Evolutionary conservation across 2,888 invertebrate genomes (phyloP).

Genomic region (Perithous albicinctus): DNA sequence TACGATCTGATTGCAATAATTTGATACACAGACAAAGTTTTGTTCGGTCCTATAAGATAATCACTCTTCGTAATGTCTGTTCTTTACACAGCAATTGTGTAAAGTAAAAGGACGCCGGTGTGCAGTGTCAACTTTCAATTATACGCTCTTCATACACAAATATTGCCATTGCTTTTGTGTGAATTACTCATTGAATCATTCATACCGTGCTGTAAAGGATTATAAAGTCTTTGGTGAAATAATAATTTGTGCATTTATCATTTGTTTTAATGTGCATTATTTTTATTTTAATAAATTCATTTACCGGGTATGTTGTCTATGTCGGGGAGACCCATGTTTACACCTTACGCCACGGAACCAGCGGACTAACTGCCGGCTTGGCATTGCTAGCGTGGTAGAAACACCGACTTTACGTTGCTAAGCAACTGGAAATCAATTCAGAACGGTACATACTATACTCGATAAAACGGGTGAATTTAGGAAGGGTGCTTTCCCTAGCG

Average conservation of each 20-base stretch:
- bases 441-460: slow-evolving; percentile 67
- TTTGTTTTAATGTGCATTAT: slow-evolving; percentile 28
- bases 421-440: slow-evolving; percentile 82
- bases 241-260: slow-evolving; percentile 37
- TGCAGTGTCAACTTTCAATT: slow-evolving; percentile 37
- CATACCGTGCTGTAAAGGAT: background rate
- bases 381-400: slow-evolving; percentile 74
- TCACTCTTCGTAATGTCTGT: slow-evolving; percentile 4
- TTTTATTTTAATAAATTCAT: slow-evolving; percentile 48
- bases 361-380: slow-evolving; percentile 78
- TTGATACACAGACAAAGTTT: too few relatives aligned
- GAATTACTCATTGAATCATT: too few relatives aligned
- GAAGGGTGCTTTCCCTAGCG: slow-evolving; percentile 18
- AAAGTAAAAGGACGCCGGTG: slow-evolving; percentile 37
- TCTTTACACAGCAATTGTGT: slow-evolving; percentile 48
- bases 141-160: background rate
- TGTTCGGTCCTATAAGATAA: slow-evolving; percentile 13
- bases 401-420: slow-evolving; percentile 78
- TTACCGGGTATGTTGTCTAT: slow-evolving; percentile 82
- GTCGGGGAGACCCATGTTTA: slow-evolving; percentile 80
- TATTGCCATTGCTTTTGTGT: background rate
- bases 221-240: slow-evolving; percentile 2
- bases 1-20: too few relatives aligned
- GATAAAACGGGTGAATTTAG: background rate
- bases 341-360: slow-evolving; percentile 77